Evolutionary conservation across 2,113 vertebrate genomes (phyloP).

Genomic region (Phycodurus eques): DNA sequence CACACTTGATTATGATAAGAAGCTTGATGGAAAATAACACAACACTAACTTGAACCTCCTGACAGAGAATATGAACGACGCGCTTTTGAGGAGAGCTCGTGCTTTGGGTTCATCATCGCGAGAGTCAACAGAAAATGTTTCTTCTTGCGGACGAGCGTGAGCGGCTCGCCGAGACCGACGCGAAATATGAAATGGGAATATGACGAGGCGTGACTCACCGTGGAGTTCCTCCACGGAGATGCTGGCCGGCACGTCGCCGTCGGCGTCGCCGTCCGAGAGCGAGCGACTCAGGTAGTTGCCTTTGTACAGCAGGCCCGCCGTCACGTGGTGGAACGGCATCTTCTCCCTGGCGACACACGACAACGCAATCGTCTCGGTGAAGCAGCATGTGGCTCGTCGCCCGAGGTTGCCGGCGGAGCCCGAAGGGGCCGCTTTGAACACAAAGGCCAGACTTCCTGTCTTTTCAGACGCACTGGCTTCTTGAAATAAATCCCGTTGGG

Average conservation of each 20-base stretch:
- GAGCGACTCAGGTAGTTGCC: slow-evolving; percentile 95
- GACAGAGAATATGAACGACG: neutral
- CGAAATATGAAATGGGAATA: neutral
- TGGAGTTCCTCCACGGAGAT: slow-evolving; percentile 95
- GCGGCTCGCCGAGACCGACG: too few species aligned
- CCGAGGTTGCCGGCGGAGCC: neutral
- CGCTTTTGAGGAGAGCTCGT: neutral
- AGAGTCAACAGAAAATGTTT: neutral
- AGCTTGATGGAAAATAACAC: neutral
- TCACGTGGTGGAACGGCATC: slow-evolving; percentile 99
- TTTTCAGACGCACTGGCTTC: too few species aligned
- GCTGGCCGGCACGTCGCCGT: slow-evolving; percentile 91
- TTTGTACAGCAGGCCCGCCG: slow-evolving; percentile 96
- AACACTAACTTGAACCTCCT: neutral
- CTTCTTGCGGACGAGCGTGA: neutral
- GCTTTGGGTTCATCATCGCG: neutral
- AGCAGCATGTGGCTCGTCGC: neutral
- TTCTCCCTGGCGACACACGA: slow-evolving; percentile 80
- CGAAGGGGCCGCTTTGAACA: neutral
- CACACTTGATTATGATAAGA: neutral
- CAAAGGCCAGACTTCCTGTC: too few species aligned
- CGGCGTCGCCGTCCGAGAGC: slow-evolving; percentile 90
- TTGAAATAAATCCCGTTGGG: too few species aligned
- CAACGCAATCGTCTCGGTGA: neutral
- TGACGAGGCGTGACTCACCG: slow-evolving; percentile 75